Percentiles rank a stretch among this genome's conserved stretches.
Conservation (phyloP, 2,888 invertebrate species). For the Meghimatium bilineatum region DNA sequence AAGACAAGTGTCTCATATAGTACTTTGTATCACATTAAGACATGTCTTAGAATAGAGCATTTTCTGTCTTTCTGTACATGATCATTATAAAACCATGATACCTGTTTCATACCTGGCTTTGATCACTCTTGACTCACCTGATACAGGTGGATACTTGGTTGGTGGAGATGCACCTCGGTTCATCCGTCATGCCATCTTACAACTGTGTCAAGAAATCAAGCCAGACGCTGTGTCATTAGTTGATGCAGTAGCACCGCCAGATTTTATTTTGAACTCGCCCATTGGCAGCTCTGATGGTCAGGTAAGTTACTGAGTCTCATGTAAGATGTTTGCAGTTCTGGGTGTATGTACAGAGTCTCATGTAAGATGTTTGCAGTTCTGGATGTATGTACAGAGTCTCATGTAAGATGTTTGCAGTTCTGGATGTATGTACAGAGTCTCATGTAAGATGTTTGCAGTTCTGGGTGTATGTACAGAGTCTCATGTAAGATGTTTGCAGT, state of each 20-base stretch:
- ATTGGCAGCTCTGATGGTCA: conserved; percentile 91
- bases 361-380: no score
- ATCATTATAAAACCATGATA: no score
- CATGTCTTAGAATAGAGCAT: not conserved
- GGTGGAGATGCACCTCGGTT: conserved; percentile 76
- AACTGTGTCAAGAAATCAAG: conserved; percentile 84
- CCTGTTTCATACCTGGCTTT: not conserved
- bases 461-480: no score
- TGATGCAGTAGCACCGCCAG: conserved; percentile 92
- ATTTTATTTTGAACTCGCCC: conserved; percentile 91
- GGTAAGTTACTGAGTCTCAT: conserved; percentile 77
- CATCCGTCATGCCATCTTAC: conserved; percentile 84
- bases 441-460: no score
- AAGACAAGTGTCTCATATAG: not conserved
- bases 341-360: no score
- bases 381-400: no score
- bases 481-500: no score
- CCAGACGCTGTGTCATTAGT: conserved; percentile 86
- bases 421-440: no score
- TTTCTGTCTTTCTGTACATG: no score
- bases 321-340: no score
- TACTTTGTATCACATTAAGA: not conserved
- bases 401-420: no score
- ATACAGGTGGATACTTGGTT: conserved; percentile 75
- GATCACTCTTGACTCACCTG: not conserved